Evolutionary conservation across 2,888 invertebrate species (phyloP).

Genomic region (Teinopalpus imperialis): DNA sequence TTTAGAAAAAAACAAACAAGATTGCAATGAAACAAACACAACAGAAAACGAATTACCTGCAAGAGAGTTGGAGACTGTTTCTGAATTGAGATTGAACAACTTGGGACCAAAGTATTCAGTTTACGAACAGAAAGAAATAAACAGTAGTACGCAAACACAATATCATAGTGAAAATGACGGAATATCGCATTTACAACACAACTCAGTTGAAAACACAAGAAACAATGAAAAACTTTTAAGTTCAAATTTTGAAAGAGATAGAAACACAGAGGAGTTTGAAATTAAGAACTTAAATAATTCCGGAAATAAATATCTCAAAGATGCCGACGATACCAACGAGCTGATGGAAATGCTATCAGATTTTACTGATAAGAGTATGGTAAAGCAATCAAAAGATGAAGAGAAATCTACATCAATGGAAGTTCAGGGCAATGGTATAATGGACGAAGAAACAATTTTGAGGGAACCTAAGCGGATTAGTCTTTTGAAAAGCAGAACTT

Average conservation of each 20-base stretch:
- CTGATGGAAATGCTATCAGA: slow-evolving; percentile 58
- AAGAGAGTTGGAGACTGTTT: slow-evolving; percentile 30
- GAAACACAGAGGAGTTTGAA: neutral
- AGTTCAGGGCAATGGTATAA: slow-evolving; percentile 21
- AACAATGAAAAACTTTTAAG: slow-evolving; percentile 34
- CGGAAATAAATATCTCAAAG: slow-evolving; percentile 37
- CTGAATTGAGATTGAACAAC: slow-evolving; percentile 7
- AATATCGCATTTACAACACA: neutral
- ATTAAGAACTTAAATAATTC: neutral
- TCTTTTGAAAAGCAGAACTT: slow-evolving; percentile 44
- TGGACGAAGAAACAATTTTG: slow-evolving; percentile 18
- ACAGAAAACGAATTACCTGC: neutral
- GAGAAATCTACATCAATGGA: slow-evolving; percentile 30
- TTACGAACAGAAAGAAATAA: neutral
- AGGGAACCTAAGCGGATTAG: slow-evolving; percentile 39
- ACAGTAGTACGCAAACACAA: neutral
- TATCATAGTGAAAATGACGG: neutral
- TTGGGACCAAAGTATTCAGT: too few relatives aligned
- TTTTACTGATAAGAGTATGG: slow-evolving; percentile 44
- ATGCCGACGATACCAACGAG: slow-evolving; percentile 57
- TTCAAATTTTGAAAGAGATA: slow-evolving; percentile 25
- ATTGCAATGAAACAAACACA: slow-evolving; percentile 2
- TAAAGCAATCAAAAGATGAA: slow-evolving; percentile 28
- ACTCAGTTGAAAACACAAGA: neutral
- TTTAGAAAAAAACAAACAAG: slow-evolving; percentile 12